Percentiles rank a stretch among this genome's conserved stretches.
Evolutionary conservation across 2,888 invertebrate genomes (phyloP).

Genomic region (Lymantria monacha): DNA sequence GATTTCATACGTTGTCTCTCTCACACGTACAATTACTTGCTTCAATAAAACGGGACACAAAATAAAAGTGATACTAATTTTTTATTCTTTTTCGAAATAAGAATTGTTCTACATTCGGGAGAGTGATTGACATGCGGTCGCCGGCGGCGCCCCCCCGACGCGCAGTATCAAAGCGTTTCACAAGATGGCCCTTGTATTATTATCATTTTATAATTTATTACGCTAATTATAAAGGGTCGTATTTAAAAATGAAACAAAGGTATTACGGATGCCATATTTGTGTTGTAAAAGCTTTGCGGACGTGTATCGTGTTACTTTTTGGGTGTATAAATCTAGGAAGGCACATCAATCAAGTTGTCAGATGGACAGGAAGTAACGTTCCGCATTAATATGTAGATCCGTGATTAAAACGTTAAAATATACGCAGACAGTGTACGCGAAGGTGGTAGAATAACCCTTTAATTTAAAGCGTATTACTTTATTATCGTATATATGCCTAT

Average conservation of each 20-base stretch:
- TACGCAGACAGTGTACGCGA: constrained; percentile 69
- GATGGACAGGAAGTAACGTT: constrained; percentile 75
- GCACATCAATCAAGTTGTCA: constrained; percentile 80
- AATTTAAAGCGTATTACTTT: constrained; percentile 45
- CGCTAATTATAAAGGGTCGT: constrained; percentile 78
- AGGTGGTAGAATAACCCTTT: constrained; percentile 61
- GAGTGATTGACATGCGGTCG: constrained; percentile 81
- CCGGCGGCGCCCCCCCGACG: constrained; percentile 74
- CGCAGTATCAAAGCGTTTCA: constrained; percentile 70
- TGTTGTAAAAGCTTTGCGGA: constrained; percentile 68
- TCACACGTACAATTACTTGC: constrained; percentile 42
- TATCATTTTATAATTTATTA: constrained; percentile 82
- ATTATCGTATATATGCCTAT: constrained; percentile 27
- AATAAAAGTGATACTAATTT: constrained; percentile 74
- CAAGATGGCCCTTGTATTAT: constrained; percentile 77
- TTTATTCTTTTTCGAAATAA: constrained; percentile 76
- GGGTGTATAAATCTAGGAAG: constrained; percentile 75
- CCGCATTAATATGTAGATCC: constrained; percentile 77
- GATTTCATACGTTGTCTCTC: constrained; percentile 59
- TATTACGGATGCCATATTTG: constrained; percentile 68
- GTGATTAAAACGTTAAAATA: constrained; percentile 73
- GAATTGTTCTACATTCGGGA: constrained; percentile 79
- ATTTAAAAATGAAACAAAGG: constrained; percentile 80
- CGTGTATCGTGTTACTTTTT: constrained; percentile 72
- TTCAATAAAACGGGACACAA: constrained; percentile 55